Conservation (phyloP, 2,888 invertebrate species). For the Drosophila gaucha region DNA sequence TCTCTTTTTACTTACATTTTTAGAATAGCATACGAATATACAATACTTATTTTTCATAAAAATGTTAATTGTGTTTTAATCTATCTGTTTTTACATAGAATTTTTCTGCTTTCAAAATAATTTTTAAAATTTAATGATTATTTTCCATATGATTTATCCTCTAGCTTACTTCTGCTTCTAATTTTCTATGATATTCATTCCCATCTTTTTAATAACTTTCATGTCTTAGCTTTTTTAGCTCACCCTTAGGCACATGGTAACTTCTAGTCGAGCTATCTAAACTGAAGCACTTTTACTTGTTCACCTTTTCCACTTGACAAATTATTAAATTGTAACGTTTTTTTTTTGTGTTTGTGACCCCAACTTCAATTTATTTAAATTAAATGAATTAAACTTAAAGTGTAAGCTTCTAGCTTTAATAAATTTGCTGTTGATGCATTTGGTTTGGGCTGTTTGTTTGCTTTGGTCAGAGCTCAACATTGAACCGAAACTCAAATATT, state of each 20-base stretch:
- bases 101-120: too few species aligned
- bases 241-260: neutral
- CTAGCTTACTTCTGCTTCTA: too few species aligned
- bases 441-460: slow-evolving; percentile 10
- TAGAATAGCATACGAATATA: too few species aligned
- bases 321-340: slow-evolving; percentile 56
- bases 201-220: too few species aligned
- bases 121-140: too few species aligned
- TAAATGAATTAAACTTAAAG: slow-evolving; percentile 46
- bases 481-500: slow-evolving; percentile 64
- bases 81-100: too few species aligned
- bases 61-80: too few species aligned
- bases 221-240: too few species aligned
- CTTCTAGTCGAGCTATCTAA: neutral
- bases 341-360: slow-evolving; percentile 14
- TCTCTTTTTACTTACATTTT: too few species aligned
- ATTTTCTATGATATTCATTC: too few species aligned
- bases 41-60: too few species aligned
- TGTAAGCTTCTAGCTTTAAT: neutral
- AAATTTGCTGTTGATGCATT: neutral
- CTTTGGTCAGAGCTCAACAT: slow-evolving; percentile 43
- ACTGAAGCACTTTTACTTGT: slow-evolving; percentile 44
- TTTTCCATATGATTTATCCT: too few species aligned
- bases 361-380: slow-evolving; percentile 54
- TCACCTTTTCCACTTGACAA: slow-evolving; percentile 62